These are phyloP conservation scores for Apistogramma diplotaenia DNA, from an alignment of 2,113 vertebrate genomes.

Conservation along the genomic window DNA sequence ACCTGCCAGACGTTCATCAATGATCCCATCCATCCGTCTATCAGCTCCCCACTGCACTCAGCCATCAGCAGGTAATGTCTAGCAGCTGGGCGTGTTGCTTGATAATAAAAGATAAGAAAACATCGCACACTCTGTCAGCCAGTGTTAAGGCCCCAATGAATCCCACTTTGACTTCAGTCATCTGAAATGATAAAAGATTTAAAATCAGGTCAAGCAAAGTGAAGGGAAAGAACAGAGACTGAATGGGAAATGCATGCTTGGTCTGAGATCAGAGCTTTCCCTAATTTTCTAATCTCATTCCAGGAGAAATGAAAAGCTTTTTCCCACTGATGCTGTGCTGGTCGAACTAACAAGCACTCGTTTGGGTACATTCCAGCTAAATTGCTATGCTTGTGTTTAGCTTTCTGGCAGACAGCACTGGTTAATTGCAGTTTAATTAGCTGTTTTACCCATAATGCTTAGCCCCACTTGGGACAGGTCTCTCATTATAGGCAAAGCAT, in stretches of 20 bases:
- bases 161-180: too few species aligned
- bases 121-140: constrained; percentile 78
- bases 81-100: constrained; percentile 61
- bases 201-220: too few species aligned
- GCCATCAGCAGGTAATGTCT: constrained; percentile 81
- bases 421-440: constrained; percentile 82
- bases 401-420: constrained; percentile 69
- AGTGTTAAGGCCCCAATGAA: constrained; percentile 73
- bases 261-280: constrained; percentile 37
- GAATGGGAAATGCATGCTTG: too few species aligned
- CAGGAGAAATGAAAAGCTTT: constrained; percentile 13
- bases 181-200: too few species aligned
- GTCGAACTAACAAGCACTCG: constrained; percentile 55
- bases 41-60: constrained; percentile 73
- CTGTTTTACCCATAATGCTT: constrained; percentile 69
- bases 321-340: background rate
- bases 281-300: constrained; percentile 39
- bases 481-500: constrained; percentile 76
- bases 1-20: constrained; percentile 82
- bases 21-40: constrained; percentile 82
- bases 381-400: constrained; percentile 67
- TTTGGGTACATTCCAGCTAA: constrained; percentile 63
- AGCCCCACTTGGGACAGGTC: constrained; percentile 76
- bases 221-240: too few species aligned
- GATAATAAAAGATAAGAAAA: constrained; percentile 82